Evolutionary conservation across 2,888 invertebrate species (phyloP).

Genomic region (Petrolisthes manimaculis): DNA sequence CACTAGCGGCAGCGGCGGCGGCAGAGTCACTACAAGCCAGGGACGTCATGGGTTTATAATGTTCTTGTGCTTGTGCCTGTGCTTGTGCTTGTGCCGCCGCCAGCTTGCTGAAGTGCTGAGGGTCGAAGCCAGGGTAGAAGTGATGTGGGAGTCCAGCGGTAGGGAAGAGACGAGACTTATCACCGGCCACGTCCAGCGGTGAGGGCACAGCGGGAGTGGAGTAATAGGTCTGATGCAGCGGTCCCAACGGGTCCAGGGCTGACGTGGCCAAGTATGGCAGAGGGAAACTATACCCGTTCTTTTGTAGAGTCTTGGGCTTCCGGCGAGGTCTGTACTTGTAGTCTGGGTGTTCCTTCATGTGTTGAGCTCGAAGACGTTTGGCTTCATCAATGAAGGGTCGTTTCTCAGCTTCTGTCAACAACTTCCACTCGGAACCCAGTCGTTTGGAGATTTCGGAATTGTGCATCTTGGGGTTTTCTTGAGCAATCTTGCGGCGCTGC

Average conservation of each 20-base stretch:
- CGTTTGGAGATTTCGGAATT: constrained; percentile 95
- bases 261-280: constrained; percentile 79
- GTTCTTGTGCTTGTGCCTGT: constrained; percentile 69
- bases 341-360: constrained; percentile 93
- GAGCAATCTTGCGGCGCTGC: constrained; percentile 90
- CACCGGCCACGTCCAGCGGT: constrained; percentile 69
- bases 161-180: constrained; percentile 76
- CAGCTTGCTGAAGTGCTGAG: constrained; percentile 64
- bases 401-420: constrained; percentile 87
- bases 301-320: constrained; percentile 72
- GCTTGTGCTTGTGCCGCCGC: no score
- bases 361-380: constrained; percentile 85
- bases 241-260: constrained; percentile 66
- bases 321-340: constrained; percentile 87
- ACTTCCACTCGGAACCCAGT: constrained; percentile 91
- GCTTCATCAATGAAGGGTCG: constrained; percentile 96
- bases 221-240: constrained; percentile 66
- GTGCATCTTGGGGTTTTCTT: constrained; percentile 97
- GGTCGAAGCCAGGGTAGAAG: constrained; percentile 65
- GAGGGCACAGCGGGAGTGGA: constrained; percentile 65
- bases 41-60: constrained; percentile 76
- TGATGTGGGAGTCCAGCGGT: constrained; percentile 54
- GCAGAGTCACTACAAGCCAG: constrained; percentile 75
- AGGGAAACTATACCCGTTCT: constrained; percentile 92
- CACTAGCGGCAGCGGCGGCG: constrained; percentile 80